Percentiles rank a stretch among this genome's conserved stretches.
phyloP scores from a whole-genome alignment of 2,797 vertebrate species.

The Peromyscus aztecus region DNA sequence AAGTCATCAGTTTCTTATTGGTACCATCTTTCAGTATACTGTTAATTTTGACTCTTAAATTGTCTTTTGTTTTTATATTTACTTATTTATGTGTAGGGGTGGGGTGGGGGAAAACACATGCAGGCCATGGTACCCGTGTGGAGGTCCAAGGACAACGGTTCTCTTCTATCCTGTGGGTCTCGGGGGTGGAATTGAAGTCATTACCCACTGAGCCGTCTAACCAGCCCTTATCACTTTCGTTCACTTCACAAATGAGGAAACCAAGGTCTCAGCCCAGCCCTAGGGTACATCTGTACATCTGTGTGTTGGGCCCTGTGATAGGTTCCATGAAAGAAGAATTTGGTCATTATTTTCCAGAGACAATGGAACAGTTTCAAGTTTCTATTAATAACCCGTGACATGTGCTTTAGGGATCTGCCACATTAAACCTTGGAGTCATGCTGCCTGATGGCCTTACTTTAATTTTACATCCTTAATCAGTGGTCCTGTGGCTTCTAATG shows the following conservation, averaged over 20 bases:
- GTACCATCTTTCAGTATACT: not conserved
- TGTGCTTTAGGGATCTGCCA: not conserved
- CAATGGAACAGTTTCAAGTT: not conserved
- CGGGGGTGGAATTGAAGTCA: not conserved
- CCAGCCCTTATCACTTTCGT: not conserved
- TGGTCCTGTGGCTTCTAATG: not conserved
- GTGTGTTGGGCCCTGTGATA: not conserved
- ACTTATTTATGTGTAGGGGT: not conserved
- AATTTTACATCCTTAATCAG: not conserved
- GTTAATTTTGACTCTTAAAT: not conserved
- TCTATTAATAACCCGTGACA: conserved; percentile 68
- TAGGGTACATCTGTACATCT: not conserved
- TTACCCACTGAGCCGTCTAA: not conserved
- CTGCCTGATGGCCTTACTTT: conserved; percentile 6
- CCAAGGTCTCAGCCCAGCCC: not conserved
- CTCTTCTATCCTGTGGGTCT: not conserved
- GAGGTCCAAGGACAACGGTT: not conserved
- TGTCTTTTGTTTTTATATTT: not conserved
- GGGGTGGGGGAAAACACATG: not conserved
- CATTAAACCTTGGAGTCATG: not conserved
- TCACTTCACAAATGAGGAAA: conserved; percentile 47
- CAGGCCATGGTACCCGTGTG: too few relatives aligned
- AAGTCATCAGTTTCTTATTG: not conserved
- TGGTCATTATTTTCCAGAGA: conserved; percentile 3
- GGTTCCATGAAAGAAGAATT: not conserved